These are phyloP conservation scores for Otolemur crassicaudatus DNA, from an alignment of 2,797 vertebrate species.

Conservation along the genomic window DNA sequence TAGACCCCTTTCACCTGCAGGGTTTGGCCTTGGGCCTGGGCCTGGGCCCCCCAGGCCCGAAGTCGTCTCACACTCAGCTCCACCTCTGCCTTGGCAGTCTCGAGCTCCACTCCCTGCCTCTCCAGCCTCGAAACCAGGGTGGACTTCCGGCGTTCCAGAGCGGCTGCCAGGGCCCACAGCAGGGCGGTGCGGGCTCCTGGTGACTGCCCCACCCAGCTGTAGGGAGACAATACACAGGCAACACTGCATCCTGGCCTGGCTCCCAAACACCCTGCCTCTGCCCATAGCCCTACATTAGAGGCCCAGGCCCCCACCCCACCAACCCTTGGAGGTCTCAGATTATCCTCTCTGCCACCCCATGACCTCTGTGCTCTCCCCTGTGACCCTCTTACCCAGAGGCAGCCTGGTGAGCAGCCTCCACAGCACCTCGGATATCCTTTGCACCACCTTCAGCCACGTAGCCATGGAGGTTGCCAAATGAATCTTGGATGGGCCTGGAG, in stretches of 20 bases:
- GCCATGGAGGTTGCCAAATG: slow-evolving; percentile 84
- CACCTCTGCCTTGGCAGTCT: slow-evolving; percentile 88
- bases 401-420: slow-evolving; percentile 92
- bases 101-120: slow-evolving; percentile 84
- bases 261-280: not conserved
- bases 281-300: not conserved
- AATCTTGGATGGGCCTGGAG: slow-evolving; percentile 87
- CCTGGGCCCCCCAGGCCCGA: slow-evolving; percentile 89
- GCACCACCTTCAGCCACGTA: slow-evolving; percentile 91
- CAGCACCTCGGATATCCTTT: slow-evolving; percentile 92
- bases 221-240: not conserved
- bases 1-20: slow-evolving; percentile 87
- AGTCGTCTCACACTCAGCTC: slow-evolving; percentile 90
- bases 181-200: not conserved
- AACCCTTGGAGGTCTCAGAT: not conserved
- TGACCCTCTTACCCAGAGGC: slow-evolving; percentile 88
- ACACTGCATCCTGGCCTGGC: fast-evolving
- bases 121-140: slow-evolving; percentile 83
- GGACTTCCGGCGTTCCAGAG: slow-evolving; percentile 2
- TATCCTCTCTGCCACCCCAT: not conserved
- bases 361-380: fast-evolving
- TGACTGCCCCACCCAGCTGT: slow-evolving; percentile 49
- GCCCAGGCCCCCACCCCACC: not conserved
- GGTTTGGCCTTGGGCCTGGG: slow-evolving; percentile 89
- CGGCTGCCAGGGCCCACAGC: slow-evolving; percentile 60